These are phyloP conservation scores for Sciurus niger DNA, from an alignment of 2,113 vertebrate genomes.

Conservation along the genomic window DNA sequence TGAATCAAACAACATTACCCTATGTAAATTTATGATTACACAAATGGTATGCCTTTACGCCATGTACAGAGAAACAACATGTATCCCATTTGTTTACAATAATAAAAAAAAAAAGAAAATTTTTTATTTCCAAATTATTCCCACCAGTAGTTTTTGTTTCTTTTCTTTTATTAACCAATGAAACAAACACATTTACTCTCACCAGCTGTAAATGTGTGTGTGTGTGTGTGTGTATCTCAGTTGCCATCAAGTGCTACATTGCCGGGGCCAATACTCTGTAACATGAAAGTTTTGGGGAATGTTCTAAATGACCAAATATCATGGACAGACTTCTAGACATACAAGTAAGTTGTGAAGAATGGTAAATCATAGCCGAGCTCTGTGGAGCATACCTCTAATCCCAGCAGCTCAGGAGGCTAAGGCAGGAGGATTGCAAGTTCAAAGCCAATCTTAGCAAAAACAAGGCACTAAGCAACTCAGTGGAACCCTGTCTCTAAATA, in stretches of 20 bases:
- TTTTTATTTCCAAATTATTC: not conserved
- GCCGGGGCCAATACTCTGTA: not conserved
- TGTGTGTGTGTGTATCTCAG: too few relatives aligned
- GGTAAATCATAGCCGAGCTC: not conserved
- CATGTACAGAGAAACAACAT: too few relatives aligned
- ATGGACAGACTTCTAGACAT: not conserved
- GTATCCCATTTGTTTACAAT: too few relatives aligned
- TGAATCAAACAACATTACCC: too few relatives aligned
- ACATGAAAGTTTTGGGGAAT: not conserved
- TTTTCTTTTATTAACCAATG: conserved; percentile 13
- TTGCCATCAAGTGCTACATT: not conserved
- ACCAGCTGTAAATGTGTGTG: not conserved
- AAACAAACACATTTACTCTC: conserved; percentile 15
- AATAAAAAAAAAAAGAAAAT: not conserved
- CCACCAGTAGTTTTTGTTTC: not conserved
- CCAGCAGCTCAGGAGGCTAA: too few relatives aligned
- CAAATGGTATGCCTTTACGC: too few relatives aligned
- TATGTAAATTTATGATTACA: too few relatives aligned
- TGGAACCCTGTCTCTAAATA: too few relatives aligned
- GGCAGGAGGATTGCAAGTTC: too few relatives aligned
- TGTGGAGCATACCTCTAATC: too few relatives aligned
- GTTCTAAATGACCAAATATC: not conserved
- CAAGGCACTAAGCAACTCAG: too few relatives aligned
- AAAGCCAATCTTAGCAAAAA: too few relatives aligned
- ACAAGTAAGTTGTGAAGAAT: not conserved